phyloP scores from a whole-genome alignment of 2,113 vertebrate genomes.

The Actinemys pallida region DNA sequence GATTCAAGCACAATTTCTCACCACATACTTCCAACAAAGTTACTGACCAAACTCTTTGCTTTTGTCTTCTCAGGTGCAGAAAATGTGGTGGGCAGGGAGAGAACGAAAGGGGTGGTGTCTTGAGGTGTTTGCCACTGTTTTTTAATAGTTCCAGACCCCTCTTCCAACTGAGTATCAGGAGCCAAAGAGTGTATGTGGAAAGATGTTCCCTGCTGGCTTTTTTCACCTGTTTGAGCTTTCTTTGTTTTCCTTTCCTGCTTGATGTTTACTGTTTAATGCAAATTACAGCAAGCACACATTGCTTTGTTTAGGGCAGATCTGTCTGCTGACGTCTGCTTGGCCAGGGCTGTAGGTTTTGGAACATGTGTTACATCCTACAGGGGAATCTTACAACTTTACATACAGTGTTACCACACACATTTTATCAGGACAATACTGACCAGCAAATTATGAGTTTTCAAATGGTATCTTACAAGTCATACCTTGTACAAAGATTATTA shows the following conservation, averaged over 20 bases:
- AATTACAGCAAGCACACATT: neutral
- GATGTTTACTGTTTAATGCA: neutral
- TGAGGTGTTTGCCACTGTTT: neutral
- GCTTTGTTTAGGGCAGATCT: neutral
- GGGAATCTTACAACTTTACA: neutral
- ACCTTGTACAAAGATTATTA: neutral
- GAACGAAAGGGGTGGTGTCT: neutral
- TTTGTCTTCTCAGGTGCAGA: neutral
- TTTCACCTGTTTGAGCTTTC: neutral
- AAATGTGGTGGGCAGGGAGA: neutral
- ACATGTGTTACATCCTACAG: neutral
- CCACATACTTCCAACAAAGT: no score
- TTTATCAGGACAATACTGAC: neutral
- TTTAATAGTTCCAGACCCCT: neutral
- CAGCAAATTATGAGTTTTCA: neutral
- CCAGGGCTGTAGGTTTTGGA: neutral
- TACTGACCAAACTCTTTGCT: neutral
- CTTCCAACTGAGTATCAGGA: neutral
- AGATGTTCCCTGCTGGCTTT: neutral
- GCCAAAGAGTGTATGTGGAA: neutral
- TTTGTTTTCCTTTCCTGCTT: neutral
- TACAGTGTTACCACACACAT: neutral
- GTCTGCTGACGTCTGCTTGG: neutral
- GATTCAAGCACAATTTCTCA: no score
- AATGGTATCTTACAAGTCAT: neutral